phyloP scores from a whole-genome alignment of 92 coral and sea anemone genomes.

The Hydrozoanthus gracilis region DNA sequence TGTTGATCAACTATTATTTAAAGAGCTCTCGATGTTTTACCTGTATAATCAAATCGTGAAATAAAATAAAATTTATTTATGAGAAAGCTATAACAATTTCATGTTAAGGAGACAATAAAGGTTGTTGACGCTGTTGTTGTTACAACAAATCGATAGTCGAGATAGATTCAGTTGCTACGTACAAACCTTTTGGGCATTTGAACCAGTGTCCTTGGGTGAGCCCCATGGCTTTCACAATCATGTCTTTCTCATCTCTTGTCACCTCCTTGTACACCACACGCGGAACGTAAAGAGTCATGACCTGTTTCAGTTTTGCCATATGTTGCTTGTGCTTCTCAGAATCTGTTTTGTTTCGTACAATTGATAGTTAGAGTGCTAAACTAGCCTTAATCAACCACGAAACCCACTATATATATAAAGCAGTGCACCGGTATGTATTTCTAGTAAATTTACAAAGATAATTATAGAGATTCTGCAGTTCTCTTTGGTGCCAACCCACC shows the following conservation, averaged over 20 bases:
- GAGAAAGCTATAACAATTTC: too few relatives aligned
- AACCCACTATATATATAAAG: too few relatives aligned
- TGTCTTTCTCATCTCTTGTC: constrained; percentile 68
- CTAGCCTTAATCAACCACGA: too few relatives aligned
- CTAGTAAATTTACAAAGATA: too few relatives aligned
- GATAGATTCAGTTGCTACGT: too few relatives aligned
- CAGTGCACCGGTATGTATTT: too few relatives aligned
- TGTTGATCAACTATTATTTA: too few relatives aligned
- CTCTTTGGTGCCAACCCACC: too few relatives aligned
- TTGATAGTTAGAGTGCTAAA: not conserved
- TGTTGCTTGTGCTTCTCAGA: constrained; percentile 41
- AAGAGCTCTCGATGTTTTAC: too few relatives aligned
- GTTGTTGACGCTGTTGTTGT: not conserved
- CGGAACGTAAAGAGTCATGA: constrained; percentile 33
- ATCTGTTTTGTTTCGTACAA: constrained; percentile 35
- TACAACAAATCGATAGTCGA: not conserved
- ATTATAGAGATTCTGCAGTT: too few relatives aligned
- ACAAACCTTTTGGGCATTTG: constrained; percentile 89
- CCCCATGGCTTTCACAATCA: constrained; percentile 86
- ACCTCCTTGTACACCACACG: constrained; percentile 61
- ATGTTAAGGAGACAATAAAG: not conserved
- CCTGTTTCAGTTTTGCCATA: constrained; percentile 55
- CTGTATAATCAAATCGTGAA: too few relatives aligned
- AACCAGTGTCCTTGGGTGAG: constrained; percentile 91
- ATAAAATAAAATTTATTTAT: too few relatives aligned